phyloP scores from a whole-genome alignment of 2,888 invertebrate species.

The Melieria picta region DNA sequence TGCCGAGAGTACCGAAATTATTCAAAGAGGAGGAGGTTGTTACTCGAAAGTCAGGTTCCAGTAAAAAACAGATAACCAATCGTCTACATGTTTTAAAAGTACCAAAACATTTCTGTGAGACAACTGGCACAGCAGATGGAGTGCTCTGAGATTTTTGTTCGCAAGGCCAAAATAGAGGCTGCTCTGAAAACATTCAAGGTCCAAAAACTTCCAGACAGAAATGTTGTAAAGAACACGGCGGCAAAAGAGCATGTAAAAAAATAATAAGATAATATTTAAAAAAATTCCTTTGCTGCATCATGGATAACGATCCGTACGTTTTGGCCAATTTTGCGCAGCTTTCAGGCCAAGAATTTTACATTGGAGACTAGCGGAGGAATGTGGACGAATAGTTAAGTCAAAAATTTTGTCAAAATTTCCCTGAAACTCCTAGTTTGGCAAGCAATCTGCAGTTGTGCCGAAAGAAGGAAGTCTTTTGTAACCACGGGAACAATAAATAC shows the following conservation, averaged over 20 bases:
- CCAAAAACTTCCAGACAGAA: background rate
- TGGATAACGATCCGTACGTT: background rate
- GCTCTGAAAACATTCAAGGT: background rate
- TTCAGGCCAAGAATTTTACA: slow-evolving; percentile 15
- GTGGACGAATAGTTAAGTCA: slow-evolving; percentile 13
- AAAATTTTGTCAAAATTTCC: slow-evolving; percentile 18
- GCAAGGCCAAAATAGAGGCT: background rate
- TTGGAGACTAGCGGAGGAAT: slow-evolving; percentile 13
- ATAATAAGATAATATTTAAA: too few relatives aligned
- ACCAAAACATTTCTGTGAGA: too few relatives aligned
- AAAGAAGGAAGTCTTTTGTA: slow-evolving; percentile 19
- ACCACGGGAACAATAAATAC: slow-evolving; percentile 7
- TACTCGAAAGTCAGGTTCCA: too few relatives aligned
- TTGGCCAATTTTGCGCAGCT: background rate
- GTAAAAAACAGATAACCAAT: too few relatives aligned
- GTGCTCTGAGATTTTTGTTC: too few relatives aligned
- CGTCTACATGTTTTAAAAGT: too few relatives aligned
- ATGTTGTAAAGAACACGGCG: background rate
- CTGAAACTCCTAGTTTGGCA: slow-evolving; percentile 21
- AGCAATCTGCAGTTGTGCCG: slow-evolving; percentile 21
- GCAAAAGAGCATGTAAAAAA: background rate
- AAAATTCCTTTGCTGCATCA: background rate
- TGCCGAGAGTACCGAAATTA: too few relatives aligned
- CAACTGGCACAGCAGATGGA: too few relatives aligned
- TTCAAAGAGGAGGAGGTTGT: too few relatives aligned